Base-by-base conservation (phyloP, 2,888 invertebrate genomes). In the Camptogramma bilineatum region DNA sequence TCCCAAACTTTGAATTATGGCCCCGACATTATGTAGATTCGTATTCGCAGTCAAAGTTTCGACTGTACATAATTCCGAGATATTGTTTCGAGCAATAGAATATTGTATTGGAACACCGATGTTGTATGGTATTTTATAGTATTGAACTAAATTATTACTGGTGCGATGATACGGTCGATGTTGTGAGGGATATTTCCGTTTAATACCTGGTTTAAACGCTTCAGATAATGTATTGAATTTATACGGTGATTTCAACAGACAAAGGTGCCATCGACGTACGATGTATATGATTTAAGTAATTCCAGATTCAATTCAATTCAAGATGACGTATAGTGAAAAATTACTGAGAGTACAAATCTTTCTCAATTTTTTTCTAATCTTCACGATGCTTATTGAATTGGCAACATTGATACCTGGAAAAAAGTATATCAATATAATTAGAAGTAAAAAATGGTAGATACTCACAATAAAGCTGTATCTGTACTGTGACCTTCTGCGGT, bases 401-500 rank as follows among this genome's bases (percentile, higher is more conserved):
- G 28, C 28, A 28, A 28, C 28, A 8, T 28, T 28, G 28, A 0
- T 28, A 28, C 28, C 28, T 28, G 28, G 8, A 28, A 5, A 5
- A 28, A 28, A 28, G 28, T 24, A 24, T n/a, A n/a, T n/a, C n/a
- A n/a, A n/a, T n/a, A n/a, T n/a, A n/a, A n/a, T n/a, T n/a, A n/a
- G n/a, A 28, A 28, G 28, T 7, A 10, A 34, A 34, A 39, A 13
- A 13, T 24, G 8, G 65, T 81, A n/a, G n/a, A n/a, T n/a, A 94
- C 96, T 93, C 70, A 93, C 93, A 92, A 83, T 95, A 95, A 85
- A 96, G 94, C 78, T 96, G 95, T 70, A 96, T 94, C 73, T 95
- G 95, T 58, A 96, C 94, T 66, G 94, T 94, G 63, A 95, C 94
- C 34, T 95, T 93, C 69, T 95, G 86, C 0, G 96, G 96, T 5